Evolutionary conservation across 1,140 invertebrate species (phyloP), one percentile per base, ranked within the genome.

Genomic region (Drosophila pruinosa): DNA sequence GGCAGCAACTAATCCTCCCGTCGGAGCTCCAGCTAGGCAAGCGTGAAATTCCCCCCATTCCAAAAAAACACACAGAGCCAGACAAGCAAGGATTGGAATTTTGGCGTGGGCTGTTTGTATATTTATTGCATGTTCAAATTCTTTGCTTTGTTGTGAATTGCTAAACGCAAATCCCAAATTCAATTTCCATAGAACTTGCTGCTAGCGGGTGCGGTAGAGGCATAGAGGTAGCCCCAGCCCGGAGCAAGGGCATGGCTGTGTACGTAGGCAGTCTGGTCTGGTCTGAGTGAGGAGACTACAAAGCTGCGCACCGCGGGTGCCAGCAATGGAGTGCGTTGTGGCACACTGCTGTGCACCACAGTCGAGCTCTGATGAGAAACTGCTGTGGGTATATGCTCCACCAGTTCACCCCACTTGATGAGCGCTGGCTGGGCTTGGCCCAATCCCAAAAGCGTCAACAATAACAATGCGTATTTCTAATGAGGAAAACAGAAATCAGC

Each of bases 361-460:
- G 93, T 90, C 72, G 91, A 92, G 88, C 91, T 92, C 76, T 93
- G 93, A 63, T 91, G 92, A 31, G 86, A 91, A 43, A 90, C 65
- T 2, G 80, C 82, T 2, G 80, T 89, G 34, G 83, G 89, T 6
- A 90, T 67, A 75, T 76, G 57, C 65, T 79, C 64, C 24, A 79
- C 41, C 17, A 77, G 34, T 10, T 81, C 39, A 15, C 75, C 75
- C 39, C 83, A 67, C 14, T 69, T 62, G 15, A 81, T 36, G n/a
- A 80, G n/a, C 3, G 65, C 19, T 0, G 71, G 26, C 15, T 62
- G 36, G 5, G 62, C 58, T 3, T 75, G 65, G 8, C 38, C 43
- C 8, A 54, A 2, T 1, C 53, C 61, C 47, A 63, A 28, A 8
- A 81, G 45, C 19, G 26, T 26, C 31, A 64, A 19, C 15, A 28